phyloP scores from a whole-genome alignment of 2,888 invertebrate species.

The Patella ulyssiponensis region DNA sequence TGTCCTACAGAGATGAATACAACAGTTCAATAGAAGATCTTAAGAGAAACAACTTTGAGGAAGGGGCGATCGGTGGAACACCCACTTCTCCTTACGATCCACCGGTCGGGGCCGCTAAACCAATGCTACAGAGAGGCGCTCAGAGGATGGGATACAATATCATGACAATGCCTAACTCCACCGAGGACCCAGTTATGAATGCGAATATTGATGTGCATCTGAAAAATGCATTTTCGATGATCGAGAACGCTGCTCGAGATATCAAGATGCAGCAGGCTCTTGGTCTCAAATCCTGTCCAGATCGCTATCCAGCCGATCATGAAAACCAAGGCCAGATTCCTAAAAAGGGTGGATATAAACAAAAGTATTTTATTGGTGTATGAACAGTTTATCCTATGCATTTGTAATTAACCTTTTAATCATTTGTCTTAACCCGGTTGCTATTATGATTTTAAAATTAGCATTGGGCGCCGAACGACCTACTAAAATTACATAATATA shows the following conservation, averaged over 20 bases:
- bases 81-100: background rate
- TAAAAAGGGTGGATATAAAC: background rate
- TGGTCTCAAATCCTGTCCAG: background rate
- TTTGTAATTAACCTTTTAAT: too few species aligned
- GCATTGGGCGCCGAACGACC: too few species aligned
- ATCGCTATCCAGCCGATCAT: background rate
- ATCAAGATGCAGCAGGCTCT: constrained; percentile 2
- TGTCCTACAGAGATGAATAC: background rate
- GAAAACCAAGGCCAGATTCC: background rate
- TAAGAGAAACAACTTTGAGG: background rate
- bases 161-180: background rate
- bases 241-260: background rate
- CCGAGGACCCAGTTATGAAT: background rate
- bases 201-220: constrained; percentile 3
- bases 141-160: constrained; percentile 1
- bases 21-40: too few species aligned
- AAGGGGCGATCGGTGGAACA: background rate
- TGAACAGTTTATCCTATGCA: background rate
- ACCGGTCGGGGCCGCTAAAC: background rate
- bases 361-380: background rate
- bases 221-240: background rate
- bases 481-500: too few species aligned
- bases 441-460: too few species aligned
- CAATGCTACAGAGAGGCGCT: background rate
- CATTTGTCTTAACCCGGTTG: too few species aligned